A percentile compares a stretch with the other conserved stretches of the same genome.
Conservation (phyloP, 1,140 invertebrate species). For the Diorhabda carinulata region DNA sequence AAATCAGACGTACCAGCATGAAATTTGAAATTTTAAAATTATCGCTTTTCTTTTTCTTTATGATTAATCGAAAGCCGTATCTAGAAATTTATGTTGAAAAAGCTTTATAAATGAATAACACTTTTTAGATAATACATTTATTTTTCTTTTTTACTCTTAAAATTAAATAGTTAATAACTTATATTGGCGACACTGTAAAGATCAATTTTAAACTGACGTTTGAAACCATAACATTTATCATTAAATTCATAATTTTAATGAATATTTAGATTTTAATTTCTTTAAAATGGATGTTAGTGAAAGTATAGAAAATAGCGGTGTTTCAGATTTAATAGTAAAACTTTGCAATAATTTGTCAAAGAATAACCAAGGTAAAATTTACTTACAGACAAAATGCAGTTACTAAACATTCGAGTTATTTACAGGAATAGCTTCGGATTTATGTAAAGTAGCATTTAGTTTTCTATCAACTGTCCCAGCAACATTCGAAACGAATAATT, state of each 20-base stretch:
- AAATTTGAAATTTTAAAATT: too few species aligned
- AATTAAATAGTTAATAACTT: too few species aligned
- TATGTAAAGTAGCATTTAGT: slow-evolving; percentile 38
- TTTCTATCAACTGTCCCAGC: slow-evolving; percentile 27
- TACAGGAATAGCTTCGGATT: slow-evolving; percentile 33
- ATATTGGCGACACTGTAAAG: too few species aligned
- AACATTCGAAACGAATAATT: slow-evolving; percentile 5
- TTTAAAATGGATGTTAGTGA: slow-evolving; percentile 14
- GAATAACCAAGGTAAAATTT: slow-evolving; percentile 36
- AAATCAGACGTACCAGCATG: too few species aligned
- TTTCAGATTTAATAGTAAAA: slow-evolving; percentile 38
- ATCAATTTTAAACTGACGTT: background rate
- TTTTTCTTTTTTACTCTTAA: too few species aligned
- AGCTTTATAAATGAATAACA: too few species aligned
- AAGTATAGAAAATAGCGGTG: slow-evolving; percentile 24
- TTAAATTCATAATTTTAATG: background rate
- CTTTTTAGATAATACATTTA: too few species aligned
- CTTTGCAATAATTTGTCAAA: slow-evolving; percentile 42
- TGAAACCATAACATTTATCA: background rate
- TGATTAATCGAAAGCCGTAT: too few species aligned
- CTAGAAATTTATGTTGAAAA: too few species aligned
- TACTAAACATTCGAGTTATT: slow-evolving; percentile 19
- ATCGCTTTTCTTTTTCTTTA: too few species aligned
- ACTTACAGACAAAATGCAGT: too few species aligned
- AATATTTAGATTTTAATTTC: background rate